phyloP scores from a whole-genome alignment of 2,113 vertebrate species.

The Leucopternis melanops region DNA sequence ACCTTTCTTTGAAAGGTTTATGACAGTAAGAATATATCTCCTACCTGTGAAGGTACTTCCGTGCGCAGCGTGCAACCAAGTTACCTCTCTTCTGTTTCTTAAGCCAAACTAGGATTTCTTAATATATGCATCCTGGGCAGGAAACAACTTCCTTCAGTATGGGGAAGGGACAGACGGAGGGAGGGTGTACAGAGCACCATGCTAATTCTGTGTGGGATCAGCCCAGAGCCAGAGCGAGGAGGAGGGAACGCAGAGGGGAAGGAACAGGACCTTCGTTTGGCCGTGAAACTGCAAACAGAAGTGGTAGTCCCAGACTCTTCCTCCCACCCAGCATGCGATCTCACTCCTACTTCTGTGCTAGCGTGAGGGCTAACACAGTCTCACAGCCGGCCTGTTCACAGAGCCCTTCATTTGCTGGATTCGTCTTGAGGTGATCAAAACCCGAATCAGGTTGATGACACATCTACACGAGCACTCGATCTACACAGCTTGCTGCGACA shows the following conservation, averaged over 20 bases:
- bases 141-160: background rate
- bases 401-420: background rate
- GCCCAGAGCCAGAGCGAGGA: background rate
- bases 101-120: background rate
- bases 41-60: background rate
- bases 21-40: background rate
- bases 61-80: background rate
- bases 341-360: background rate
- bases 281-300: conserved; percentile 34
- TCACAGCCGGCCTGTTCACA: background rate
- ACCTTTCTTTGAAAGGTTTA: background rate
- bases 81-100: background rate
- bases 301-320: conserved; percentile 7
- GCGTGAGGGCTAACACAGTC: background rate
- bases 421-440: background rate
- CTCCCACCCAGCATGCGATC: background rate
- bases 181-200: background rate
- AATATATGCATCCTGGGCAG: background rate
- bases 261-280: background rate
- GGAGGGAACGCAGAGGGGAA: conserved; percentile 1
- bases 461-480: background rate
- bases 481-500: background rate
- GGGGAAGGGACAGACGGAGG: background rate
- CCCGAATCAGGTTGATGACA: background rate
- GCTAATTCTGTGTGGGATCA: background rate